A percentile compares a stretch with the other conserved stretches of the same genome.
phyloP scores from a whole-genome alignment of 2,113 vertebrate species.

The Cavia porcellus region DNA sequence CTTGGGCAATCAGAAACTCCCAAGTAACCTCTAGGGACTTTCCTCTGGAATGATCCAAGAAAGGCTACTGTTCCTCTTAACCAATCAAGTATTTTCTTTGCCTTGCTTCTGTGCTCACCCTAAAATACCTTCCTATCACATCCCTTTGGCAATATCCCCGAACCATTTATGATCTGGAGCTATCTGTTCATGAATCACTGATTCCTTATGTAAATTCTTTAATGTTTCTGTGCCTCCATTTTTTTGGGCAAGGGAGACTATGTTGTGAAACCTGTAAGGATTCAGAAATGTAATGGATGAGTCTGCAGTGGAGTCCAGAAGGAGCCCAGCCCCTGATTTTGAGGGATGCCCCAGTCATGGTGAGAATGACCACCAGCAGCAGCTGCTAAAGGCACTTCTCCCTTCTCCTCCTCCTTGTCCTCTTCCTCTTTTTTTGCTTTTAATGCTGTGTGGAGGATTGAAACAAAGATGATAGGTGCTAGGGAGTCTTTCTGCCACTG shows the following conservation, averaged over 20 bases:
- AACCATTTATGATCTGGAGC: background rate
- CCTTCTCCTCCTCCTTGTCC: background rate
- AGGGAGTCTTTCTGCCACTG: background rate
- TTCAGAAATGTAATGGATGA: background rate
- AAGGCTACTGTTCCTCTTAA: background rate
- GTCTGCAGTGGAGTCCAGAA: background rate
- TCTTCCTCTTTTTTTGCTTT: background rate
- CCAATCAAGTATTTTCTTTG: background rate
- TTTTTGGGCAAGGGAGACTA: background rate
- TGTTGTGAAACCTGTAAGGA: background rate
- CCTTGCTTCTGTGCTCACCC: background rate
- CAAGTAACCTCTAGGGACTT: background rate
- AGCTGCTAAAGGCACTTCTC: background rate
- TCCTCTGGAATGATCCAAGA: background rate
- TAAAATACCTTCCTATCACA: background rate
- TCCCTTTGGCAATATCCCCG: background rate
- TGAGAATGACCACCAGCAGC: constrained; percentile 17
- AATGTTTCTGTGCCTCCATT: background rate
- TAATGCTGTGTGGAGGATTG: background rate
- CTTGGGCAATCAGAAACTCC: background rate
- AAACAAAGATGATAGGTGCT: background rate
- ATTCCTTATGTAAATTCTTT: background rate
- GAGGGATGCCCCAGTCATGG: background rate
- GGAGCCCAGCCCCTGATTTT: background rate
- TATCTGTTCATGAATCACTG: background rate